Evolutionary conservation across 2,888 invertebrate species (phyloP).

Genomic region (Taenaris catops): DNA sequence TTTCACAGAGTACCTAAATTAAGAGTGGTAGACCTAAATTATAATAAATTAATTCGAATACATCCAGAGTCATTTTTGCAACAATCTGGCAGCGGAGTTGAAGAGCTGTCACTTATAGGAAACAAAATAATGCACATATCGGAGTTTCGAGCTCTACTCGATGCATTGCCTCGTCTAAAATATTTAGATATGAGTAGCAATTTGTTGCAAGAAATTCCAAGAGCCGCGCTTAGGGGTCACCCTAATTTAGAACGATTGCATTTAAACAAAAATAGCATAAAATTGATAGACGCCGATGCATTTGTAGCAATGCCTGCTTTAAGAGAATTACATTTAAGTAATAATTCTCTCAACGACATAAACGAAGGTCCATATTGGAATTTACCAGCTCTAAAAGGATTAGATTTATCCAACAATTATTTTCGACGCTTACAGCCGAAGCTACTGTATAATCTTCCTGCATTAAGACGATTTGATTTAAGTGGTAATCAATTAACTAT

Average conservation of each 20-base stretch:
- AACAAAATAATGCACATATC: slow-evolving; percentile 88
- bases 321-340: slow-evolving; percentile 88
- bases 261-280: slow-evolving; percentile 88
- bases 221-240: slow-evolving; percentile 89
- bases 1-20: slow-evolving; percentile 89
- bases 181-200: slow-evolving; percentile 91
- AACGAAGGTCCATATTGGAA: slow-evolving; percentile 90
- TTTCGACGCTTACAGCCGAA: slow-evolving; percentile 85
- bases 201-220: slow-evolving; percentile 86
- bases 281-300: slow-evolving; percentile 87
- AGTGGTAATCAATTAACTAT: slow-evolving; percentile 85
- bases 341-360: slow-evolving; percentile 89
- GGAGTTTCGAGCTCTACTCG: slow-evolving; percentile 86
- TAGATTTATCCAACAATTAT: slow-evolving; percentile 89
- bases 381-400: slow-evolving; percentile 89
- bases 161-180: slow-evolving; percentile 87
- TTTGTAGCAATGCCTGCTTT: slow-evolving; percentile 91
- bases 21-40: slow-evolving; percentile 86
- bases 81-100: slow-evolving; percentile 85
- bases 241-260: slow-evolving; percentile 89
- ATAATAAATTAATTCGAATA: slow-evolving; percentile 86
- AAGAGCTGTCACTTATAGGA: slow-evolving; percentile 87
- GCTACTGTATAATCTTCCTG: slow-evolving; percentile 87
- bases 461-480: slow-evolving; percentile 86
- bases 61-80: slow-evolving; percentile 91